Evolutionary conservation across 2,113 vertebrate genomes (phyloP).

Genomic region (Aphyosemion australe): DNA sequence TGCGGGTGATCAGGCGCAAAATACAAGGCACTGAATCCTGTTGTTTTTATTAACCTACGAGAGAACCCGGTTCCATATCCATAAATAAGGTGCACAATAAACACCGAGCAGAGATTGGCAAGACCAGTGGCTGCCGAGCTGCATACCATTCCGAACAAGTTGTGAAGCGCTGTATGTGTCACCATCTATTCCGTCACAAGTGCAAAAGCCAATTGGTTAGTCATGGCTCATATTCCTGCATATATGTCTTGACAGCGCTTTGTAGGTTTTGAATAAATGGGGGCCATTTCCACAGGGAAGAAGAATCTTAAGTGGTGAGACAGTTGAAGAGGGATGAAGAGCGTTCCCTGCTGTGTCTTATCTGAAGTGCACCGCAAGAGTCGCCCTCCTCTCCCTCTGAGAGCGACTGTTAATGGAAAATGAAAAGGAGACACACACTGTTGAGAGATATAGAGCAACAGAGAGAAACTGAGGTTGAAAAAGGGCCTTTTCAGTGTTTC

Average conservation of each 20-base stretch:
- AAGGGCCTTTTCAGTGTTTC: not conserved
- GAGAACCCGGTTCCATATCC: constrained; percentile 35
- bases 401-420: constrained; percentile 33
- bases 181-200: constrained; percentile 24
- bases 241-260: constrained; percentile 30
- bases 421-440: constrained; percentile 22
- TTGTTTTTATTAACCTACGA: constrained; percentile 54
- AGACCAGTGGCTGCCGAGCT: constrained; percentile 2
- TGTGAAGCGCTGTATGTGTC: constrained; percentile 26
- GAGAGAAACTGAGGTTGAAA: constrained; percentile 9
- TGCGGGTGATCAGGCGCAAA: constrained; percentile 43
- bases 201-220: constrained; percentile 51
- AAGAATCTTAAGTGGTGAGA: constrained; percentile 56
- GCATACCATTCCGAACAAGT: not conserved
- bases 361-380: constrained; percentile 62
- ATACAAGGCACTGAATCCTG: constrained; percentile 37
- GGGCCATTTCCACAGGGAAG: constrained; percentile 55
- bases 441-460: constrained; percentile 7
- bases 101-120: not conserved
- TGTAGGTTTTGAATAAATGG: constrained; percentile 52
- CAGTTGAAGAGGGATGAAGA: constrained; percentile 55
- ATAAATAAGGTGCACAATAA: constrained; percentile 38
- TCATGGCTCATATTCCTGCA: constrained; percentile 42
- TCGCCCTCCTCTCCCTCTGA: constrained; percentile 45
- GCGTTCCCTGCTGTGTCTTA: constrained; percentile 62